Evolutionary conservation across 2,797 vertebrate species (phyloP), one percentile per base, ranked within the genome.

Genomic region (Stomatorhinus walkeri): DNA sequence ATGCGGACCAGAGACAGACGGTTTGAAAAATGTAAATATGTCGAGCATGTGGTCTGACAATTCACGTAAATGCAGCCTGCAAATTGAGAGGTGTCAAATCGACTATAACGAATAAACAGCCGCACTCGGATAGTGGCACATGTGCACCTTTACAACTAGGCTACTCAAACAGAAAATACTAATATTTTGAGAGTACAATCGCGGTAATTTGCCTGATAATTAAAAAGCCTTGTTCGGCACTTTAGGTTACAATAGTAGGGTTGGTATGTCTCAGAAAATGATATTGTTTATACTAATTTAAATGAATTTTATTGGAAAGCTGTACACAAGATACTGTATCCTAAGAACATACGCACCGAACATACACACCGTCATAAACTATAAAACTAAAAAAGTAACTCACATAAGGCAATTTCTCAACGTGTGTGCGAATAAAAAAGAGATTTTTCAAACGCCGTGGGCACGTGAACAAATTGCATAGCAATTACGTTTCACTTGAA

Each of bases 391-490:
- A 9, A 1, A 89, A 22, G 64, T n/a, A 87, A 51, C 43, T 19
- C 22, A 40, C 89, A 91, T 88, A 87, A 56, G 88, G 87, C 76
- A 48, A n/a, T 43, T 16, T 79, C 36, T 43, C 76, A 40, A 79
- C 72, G 36, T n/a, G 36, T 43, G 32, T 16, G 36, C 32, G 64
- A 36, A 61, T 3, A 8, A 24, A 24, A 61, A 61, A 3, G 22
- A 0, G 59, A 61, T 61, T 61, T 61, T 61, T 24, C 22, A 79
- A 19, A 7, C 40, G 72, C 46, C 10, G 24, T 32, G 56, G 16
- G 19, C 88, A 88, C 32, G 90, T 76, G 89, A 92, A 91, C 93
- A 94, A 89, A 93, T 87, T 92, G 90, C 86, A 85, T 85, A 88
- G 72, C 24, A 56, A 88, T 32, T n/a, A 88, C 4, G 24, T 56